Percentiles rank a stretch among this genome's conserved stretches.
phyloP scores from a whole-genome alignment of 2,888 invertebrate species.

The Aporophyla nigra region DNA sequence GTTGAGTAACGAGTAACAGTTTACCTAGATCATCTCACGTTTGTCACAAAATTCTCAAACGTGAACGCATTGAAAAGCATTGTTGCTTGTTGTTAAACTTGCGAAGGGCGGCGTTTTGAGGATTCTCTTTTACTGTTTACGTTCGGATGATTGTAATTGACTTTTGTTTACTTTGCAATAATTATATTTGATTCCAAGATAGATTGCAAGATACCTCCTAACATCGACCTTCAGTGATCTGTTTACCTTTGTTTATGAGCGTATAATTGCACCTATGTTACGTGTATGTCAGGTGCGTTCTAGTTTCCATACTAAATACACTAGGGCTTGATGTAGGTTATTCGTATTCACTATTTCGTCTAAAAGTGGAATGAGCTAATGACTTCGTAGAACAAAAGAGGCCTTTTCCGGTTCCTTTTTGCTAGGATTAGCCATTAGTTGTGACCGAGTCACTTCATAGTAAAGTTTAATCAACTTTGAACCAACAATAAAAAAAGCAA shows the following conservation, averaged over 20 bases:
- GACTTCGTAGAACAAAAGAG: background rate
- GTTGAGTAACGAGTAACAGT: background rate
- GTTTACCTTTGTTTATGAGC: background rate
- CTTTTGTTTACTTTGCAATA: slow-evolving; percentile 19
- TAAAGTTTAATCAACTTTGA: slow-evolving; percentile 34
- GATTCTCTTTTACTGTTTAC: slow-evolving; percentile 15
- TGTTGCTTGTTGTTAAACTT: slow-evolving; percentile 6
- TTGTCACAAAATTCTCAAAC: slow-evolving; percentile 10
- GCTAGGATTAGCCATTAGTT: slow-evolving; percentile 5
- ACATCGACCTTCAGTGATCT: background rate
- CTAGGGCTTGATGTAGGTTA: background rate
- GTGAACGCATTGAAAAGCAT: background rate
- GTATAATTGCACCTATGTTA: background rate
- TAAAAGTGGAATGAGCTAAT: background rate
- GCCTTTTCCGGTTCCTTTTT: slow-evolving; percentile 17
- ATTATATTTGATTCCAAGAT: slow-evolving; percentile 14
- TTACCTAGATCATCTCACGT: background rate
- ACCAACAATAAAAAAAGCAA: slow-evolving; percentile 2
- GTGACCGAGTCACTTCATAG: slow-evolving; percentile 5
- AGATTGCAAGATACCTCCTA: background rate
- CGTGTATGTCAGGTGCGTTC: background rate
- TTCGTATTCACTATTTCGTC: background rate
- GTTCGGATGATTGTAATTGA: background rate
- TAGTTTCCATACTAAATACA: slow-evolving; percentile 9
- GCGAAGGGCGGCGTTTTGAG: background rate